Conservation (phyloP, 2,797 vertebrate genomes). For the Syndactyla subalaris region DNA sequence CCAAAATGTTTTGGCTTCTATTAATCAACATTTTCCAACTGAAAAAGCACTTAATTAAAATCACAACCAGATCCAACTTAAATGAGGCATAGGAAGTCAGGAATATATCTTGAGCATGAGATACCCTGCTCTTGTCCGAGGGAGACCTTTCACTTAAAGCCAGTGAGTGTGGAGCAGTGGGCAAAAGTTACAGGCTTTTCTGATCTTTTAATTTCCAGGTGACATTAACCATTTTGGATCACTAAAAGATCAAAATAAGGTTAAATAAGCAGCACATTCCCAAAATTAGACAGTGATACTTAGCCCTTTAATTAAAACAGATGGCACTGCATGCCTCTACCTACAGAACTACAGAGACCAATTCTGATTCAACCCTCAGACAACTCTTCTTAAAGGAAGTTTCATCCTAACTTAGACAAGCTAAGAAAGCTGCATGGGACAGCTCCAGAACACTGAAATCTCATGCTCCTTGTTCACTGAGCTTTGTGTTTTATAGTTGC, state of each 20-base stretch:
- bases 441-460: not conserved
- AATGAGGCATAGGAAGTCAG: not conserved
- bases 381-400: not conserved
- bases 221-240: not conserved
- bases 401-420: not conserved
- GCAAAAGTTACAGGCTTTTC: not conserved
- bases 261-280: not conserved
- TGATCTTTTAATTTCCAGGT: not conserved
- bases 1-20: not conserved
- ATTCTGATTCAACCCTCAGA: not conserved
- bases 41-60: not conserved
- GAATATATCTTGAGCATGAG: not conserved
- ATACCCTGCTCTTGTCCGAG: rapidly evolving
- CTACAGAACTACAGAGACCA: not conserved
- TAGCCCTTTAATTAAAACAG: not conserved
- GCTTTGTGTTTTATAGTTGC: not conserved
- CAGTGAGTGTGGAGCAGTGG: not conserved
- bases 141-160: not conserved
- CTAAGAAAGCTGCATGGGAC: not conserved
- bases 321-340: not conserved
- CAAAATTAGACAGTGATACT: not conserved
- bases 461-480: not conserved
- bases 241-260: not conserved
- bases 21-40: not conserved
- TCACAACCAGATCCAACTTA: not conserved